These are phyloP conservation scores for Hylaeus anthracinus DNA, from an alignment of 1,140 invertebrate genomes.

Conservation along the genomic window DNA sequence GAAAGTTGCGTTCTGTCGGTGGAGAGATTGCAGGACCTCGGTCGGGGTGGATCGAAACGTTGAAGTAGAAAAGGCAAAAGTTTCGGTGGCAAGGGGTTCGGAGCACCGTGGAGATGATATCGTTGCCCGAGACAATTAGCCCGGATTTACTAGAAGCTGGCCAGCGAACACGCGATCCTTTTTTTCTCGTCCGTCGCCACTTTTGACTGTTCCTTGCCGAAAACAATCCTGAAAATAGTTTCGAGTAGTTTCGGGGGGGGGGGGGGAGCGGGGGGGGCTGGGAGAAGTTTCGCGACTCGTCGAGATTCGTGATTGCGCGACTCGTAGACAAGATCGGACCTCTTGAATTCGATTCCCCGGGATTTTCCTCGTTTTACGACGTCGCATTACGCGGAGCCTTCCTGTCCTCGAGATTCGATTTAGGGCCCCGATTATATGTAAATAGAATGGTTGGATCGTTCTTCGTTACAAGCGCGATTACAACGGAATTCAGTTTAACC, in stretches of 20 bases:
- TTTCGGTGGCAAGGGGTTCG: slow-evolving; percentile 27
- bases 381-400: background rate
- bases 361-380: slow-evolving; percentile 12
- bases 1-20: slow-evolving; percentile 38
- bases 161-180: background rate
- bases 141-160: slow-evolving; percentile 59
- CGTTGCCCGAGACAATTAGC: slow-evolving; percentile 65
- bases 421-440: slow-evolving; percentile 13
- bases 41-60: slow-evolving; percentile 27
- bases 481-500: background rate
- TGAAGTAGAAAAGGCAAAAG: slow-evolving; percentile 24
- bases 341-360: background rate
- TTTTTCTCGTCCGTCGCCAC: background rate
- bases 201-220: slow-evolving; percentile 32
- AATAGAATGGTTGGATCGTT: background rate
- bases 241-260: background rate
- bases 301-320: slow-evolving; percentile 19
- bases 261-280: too few species aligned
- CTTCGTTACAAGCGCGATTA: background rate
- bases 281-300: slow-evolving; percentile 30
- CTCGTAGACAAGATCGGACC: background rate
- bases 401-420: background rate
- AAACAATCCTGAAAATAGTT: slow-evolving; percentile 41
- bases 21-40: slow-evolving; percentile 9
- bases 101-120: slow-evolving; percentile 53